Percentiles rank a stretch among this genome's conserved stretches.
These are phyloP conservation scores for Lamellibrachia columna DNA, from an alignment of 2,888 invertebrate genomes.

Conservation along the genomic window DNA sequence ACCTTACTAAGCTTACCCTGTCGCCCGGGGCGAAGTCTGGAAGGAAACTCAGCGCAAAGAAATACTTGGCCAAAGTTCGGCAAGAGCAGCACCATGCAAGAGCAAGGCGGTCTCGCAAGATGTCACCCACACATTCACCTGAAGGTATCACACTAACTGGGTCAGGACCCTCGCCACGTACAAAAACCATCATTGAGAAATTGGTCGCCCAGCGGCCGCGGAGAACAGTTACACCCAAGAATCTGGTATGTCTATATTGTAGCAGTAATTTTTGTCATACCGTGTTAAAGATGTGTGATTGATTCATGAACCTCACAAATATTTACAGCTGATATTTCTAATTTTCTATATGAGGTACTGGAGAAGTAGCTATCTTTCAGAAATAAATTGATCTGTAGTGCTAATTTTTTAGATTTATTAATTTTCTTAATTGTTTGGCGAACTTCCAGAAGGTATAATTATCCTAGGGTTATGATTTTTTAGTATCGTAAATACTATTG, in stretches of 20 bases:
- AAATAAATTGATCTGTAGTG: no score
- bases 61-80: neutral
- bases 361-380: no score
- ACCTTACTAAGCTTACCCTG: neutral
- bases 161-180: neutral
- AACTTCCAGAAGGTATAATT: no score
- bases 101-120: neutral
- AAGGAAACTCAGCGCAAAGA: neutral
- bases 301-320: no score
- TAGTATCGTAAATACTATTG: no score
- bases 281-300: neutral
- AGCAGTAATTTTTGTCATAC: neutral
- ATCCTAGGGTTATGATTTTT: no score
- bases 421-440: no score
- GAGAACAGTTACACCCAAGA: slow-evolving; percentile 23
- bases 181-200: neutral
- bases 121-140: neutral
- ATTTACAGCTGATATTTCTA: no score
- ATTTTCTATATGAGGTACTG: no score
- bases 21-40: neutral
- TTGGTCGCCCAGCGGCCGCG: neutral
- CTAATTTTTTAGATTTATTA: no score
- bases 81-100: neutral
- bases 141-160: neutral
- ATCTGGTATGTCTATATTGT: slow-evolving; percentile 19